Evolutionary conservation across 1,140 invertebrate species (phyloP).

Genomic region (Venustaconcha ellipsiformis): DNA sequence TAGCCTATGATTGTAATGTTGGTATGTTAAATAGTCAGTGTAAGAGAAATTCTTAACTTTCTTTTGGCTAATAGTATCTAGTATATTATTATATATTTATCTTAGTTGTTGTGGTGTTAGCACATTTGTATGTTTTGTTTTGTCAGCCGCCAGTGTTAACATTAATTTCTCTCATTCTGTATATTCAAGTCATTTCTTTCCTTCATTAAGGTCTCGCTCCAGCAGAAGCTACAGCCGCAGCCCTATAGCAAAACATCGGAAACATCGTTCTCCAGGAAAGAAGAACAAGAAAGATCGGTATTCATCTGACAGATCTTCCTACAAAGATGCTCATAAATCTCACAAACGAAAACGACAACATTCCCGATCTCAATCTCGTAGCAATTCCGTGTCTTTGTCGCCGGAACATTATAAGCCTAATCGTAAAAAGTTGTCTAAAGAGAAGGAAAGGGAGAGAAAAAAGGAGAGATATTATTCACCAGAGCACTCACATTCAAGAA

Average conservation of each 20-base stretch:
- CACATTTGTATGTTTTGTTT: too few relatives aligned
- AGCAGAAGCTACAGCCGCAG: slow-evolving; percentile 47
- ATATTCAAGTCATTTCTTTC: too few relatives aligned
- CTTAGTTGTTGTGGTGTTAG: too few relatives aligned
- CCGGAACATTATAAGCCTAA: slow-evolving; percentile 45
- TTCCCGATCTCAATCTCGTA: slow-evolving; percentile 42
- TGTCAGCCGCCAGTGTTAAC: too few relatives aligned
- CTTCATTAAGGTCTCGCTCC: slow-evolving; percentile 32
- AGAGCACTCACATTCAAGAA: slow-evolving; percentile 42
- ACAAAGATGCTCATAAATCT: slow-evolving; percentile 24
- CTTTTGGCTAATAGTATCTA: too few relatives aligned
- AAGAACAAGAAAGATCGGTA: slow-evolving; percentile 48
- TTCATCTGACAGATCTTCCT: slow-evolving; percentile 28
- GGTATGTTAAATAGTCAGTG: too few relatives aligned
- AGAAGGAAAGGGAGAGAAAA: slow-evolving; percentile 45
- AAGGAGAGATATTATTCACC: slow-evolving; percentile 41
- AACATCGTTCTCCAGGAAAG: slow-evolving; percentile 17
- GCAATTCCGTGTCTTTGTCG: slow-evolving; percentile 40
- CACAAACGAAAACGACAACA: slow-evolving; percentile 39
- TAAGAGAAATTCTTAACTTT: too few relatives aligned
- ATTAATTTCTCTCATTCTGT: too few relatives aligned
- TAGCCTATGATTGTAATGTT: too few relatives aligned
- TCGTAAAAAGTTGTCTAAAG: slow-evolving; percentile 48
- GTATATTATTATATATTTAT: too few relatives aligned
- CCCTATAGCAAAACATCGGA: slow-evolving; percentile 33